Conservation (phyloP, 2,113 vertebrate species). For the Phodopus roborovskii region DNA sequence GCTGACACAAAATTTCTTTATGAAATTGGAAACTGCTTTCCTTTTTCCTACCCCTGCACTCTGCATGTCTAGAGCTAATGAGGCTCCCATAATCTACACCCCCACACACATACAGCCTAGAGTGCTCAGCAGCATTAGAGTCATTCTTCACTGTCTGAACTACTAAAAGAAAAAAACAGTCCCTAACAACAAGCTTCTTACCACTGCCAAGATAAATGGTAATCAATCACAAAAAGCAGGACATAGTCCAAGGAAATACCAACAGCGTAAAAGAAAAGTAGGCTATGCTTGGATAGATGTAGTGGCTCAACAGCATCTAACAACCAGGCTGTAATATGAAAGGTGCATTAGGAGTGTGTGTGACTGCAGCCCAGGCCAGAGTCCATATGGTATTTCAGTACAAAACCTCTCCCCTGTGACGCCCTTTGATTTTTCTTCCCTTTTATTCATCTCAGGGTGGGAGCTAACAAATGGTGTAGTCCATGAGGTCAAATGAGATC, state of each 20-base stretch:
- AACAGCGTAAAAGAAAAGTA: conserved; percentile 53
- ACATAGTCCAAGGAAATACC: conserved; percentile 12
- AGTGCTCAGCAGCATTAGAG: background rate
- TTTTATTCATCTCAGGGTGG: background rate
- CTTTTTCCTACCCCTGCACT: conserved; percentile 11
- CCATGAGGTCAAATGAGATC: background rate
- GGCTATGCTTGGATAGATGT: background rate
- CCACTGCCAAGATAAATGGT: conserved; percentile 70
- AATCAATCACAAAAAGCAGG: conserved; percentile 51
- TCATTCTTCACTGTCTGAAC: conserved; percentile 54
- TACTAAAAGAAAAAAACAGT: background rate
- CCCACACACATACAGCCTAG: background rate
- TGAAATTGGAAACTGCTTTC: conserved; percentile 63
- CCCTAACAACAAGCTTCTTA: conserved; percentile 39
- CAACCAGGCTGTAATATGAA: background rate
- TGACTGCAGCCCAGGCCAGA: background rate
- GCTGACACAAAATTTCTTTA: conserved; percentile 55
- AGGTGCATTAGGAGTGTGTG: background rate
- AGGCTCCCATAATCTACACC: conserved; percentile 8
- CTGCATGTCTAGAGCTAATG: conserved; percentile 40
- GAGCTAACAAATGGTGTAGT: background rate
- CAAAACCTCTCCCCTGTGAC: background rate
- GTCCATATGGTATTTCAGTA: background rate
- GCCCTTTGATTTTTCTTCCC: background rate
- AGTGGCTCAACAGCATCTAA: background rate